A percentile compares a stretch with the other conserved stretches of the same genome.
Conservation (phyloP, 1,140 invertebrate genomes). For the Lysiphlebus fabarum region DNA sequence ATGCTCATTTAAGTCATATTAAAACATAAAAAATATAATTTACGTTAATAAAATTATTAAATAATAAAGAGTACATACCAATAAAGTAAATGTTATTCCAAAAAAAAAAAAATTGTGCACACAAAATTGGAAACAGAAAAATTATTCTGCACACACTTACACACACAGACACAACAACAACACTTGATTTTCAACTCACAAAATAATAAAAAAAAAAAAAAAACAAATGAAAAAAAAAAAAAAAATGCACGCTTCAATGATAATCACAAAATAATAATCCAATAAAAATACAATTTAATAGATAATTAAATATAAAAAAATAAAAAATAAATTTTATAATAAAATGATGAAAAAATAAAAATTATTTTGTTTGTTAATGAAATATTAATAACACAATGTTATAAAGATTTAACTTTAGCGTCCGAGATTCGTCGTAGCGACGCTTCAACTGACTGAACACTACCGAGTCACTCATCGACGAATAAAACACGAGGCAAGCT, state of each 20-base stretch:
- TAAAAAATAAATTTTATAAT: no score
- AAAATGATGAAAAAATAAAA: background rate
- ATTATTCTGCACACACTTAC: no score
- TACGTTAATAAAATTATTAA: background rate
- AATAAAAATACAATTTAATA: no score
- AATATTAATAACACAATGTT: background rate
- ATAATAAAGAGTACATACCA: background rate
- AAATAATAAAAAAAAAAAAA: no score
- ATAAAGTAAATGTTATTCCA: background rate
- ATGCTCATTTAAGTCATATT: background rate
- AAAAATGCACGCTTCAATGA: no score
- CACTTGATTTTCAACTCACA: no score
- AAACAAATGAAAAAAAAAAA: no score
- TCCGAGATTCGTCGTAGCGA: constrained; percentile 23
- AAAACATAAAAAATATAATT: background rate
- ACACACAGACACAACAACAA: no score
- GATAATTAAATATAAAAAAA: background rate
- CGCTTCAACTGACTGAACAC: constrained; percentile 23
- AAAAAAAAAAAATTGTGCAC: background rate
- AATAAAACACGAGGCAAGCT: no score
- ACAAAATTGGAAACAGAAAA: no score
- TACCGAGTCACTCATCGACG: background rate
- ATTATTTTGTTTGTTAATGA: background rate
- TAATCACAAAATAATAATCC: no score
- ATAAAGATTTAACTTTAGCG: constrained; percentile 9